Conservation (phyloP, 2,888 invertebrate genomes). For the Coelogynopora nodosa region DNA sequence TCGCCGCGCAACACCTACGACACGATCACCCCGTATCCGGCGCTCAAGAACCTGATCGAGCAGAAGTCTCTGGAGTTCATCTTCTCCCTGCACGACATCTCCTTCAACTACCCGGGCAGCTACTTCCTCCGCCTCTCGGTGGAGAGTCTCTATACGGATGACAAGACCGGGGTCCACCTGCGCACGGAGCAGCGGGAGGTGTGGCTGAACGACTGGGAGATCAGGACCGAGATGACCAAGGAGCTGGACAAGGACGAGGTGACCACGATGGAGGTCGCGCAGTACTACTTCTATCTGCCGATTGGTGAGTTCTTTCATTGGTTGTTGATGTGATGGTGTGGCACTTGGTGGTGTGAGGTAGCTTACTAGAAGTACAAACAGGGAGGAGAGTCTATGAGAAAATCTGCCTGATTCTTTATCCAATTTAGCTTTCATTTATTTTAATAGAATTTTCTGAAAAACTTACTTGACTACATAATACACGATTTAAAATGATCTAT, state of each 20-base stretch:
- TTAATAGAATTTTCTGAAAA: too few species aligned
- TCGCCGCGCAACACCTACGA: not conserved
- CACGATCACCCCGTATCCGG: not conserved
- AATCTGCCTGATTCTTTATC: too few species aligned
- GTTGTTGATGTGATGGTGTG: too few species aligned
- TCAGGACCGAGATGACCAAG: slow-evolving; percentile 8
- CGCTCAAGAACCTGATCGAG: slow-evolving; percentile 48
- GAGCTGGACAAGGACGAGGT: not conserved
- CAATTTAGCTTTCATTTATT: too few species aligned
- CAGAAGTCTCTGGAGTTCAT: slow-evolving; percentile 53
- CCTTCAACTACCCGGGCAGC: slow-evolving; percentile 54
- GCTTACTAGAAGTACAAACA: too few species aligned
- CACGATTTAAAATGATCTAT: too few species aligned
- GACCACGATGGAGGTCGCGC: not conserved
- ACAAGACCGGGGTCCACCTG: slow-evolving; percentile 49
- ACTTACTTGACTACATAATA: too few species aligned
- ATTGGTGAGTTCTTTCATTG: slow-evolving; percentile 48
- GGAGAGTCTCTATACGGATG: slow-evolving; percentile 52
- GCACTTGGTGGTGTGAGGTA: too few species aligned
- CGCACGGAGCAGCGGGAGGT: slow-evolving; percentile 29
- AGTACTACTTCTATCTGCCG: slow-evolving; percentile 3
- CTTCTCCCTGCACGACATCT: slow-evolving; percentile 52
- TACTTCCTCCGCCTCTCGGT: slow-evolving; percentile 53
- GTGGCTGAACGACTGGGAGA: not conserved
- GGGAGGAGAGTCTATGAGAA: too few species aligned